phyloP scores from a whole-genome alignment of 2,888 invertebrate species.

The Conchocele bisecta region DNA sequence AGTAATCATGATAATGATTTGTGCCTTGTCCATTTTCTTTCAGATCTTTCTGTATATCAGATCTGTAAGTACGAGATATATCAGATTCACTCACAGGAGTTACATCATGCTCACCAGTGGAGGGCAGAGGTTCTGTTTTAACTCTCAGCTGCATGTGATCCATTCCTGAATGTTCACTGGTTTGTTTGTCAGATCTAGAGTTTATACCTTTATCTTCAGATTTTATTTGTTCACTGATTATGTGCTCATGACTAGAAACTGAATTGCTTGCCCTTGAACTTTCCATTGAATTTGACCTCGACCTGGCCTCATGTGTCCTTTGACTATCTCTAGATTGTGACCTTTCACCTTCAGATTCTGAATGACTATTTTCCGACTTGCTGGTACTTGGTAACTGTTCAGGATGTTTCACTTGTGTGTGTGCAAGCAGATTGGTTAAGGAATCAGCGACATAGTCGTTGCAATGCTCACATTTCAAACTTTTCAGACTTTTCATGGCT shows the following conservation, averaged over 20 bases:
- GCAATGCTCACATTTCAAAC: constrained; percentile 73
- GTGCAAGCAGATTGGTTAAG: constrained; percentile 68
- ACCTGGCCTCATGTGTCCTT: constrained; percentile 35
- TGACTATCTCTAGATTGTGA: constrained; percentile 52
- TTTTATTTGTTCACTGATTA: too few relatives aligned
- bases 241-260: constrained; percentile 39
- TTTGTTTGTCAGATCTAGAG: too few relatives aligned
- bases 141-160: too few relatives aligned
- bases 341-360: constrained; percentile 51
- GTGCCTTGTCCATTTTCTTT: too few relatives aligned
- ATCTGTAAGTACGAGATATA: too few relatives aligned
- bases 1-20: too few relatives aligned
- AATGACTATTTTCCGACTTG: constrained; percentile 37
- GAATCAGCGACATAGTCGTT: constrained; percentile 66
- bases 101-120: too few relatives aligned
- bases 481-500: constrained; percentile 64
- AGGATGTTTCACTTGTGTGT: constrained; percentile 68
- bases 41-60: too few relatives aligned
- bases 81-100: too few relatives aligned
- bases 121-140: too few relatives aligned
- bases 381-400: constrained; percentile 59
- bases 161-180: too few relatives aligned
- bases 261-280: constrained; percentile 40
- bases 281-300: constrained; percentile 57
- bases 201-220: too few relatives aligned